Evolutionary conservation across 1,140 invertebrate genomes (phyloP).

Genomic region (Atopsyche davidsoni): DNA sequence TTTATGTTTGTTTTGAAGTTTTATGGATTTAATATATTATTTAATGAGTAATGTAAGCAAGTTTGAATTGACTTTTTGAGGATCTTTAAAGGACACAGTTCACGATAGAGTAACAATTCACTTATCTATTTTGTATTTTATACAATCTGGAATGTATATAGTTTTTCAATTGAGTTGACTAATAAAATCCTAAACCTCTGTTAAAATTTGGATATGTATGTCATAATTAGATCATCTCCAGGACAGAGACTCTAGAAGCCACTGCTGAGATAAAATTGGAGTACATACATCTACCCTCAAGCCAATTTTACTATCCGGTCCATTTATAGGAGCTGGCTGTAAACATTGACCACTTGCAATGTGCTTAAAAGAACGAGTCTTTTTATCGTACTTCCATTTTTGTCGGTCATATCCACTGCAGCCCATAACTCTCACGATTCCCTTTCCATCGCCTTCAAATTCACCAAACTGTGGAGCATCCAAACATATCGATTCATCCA

Average conservation of each 20-base stretch:
- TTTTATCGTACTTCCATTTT: slow-evolving; percentile 23
- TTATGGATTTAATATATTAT: no score
- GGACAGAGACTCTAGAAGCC: slow-evolving; percentile 23
- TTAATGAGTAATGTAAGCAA: no score
- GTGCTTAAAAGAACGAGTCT: slow-evolving; percentile 19
- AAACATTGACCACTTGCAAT: slow-evolving; percentile 19
- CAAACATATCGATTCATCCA: slow-evolving; percentile 28
- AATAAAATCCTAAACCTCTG: no score
- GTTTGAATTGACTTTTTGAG: no score
- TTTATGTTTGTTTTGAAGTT: no score
- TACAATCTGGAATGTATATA: no score
- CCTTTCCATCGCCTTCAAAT: slow-evolving; percentile 23
- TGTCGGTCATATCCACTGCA: slow-evolving; percentile 25
- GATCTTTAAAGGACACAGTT: no score
- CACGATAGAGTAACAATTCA: no score
- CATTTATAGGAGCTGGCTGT: background rate
- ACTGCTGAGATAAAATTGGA: slow-evolving; percentile 12
- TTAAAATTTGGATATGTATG: no score
- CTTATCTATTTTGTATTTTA: no score
- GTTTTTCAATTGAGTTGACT: no score
- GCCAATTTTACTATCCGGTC: no score
- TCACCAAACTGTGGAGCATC: slow-evolving; percentile 25
- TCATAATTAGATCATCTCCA: slow-evolving; percentile 29
- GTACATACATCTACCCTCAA: slow-evolving; percentile 14
- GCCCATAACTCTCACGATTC: slow-evolving; percentile 24